A percentile compares a stretch with the other conserved stretches of the same genome.
phyloP scores from a whole-genome alignment of 2,113 vertebrate genomes.

The Ictidomys tridecemlineatus region DNA sequence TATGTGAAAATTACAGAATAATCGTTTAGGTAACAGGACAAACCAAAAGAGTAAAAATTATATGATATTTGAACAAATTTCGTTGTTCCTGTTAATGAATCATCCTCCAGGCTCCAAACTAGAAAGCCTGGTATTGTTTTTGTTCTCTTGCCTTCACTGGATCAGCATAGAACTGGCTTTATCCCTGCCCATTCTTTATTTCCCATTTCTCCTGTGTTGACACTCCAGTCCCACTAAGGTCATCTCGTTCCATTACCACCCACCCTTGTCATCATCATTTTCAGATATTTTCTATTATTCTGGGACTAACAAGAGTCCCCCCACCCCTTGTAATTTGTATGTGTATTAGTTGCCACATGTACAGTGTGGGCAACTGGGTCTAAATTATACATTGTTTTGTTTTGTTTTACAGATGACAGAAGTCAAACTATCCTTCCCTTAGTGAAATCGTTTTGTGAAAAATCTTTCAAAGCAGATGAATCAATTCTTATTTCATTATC shows the following conservation, averaged over 20 bases:
- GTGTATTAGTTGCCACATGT: background rate
- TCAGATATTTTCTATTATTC: background rate
- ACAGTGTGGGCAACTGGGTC: background rate
- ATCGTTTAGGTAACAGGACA: background rate
- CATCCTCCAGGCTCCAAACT: background rate
- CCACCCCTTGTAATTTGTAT: background rate
- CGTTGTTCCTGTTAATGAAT: background rate
- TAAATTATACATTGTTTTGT: slow-evolving; percentile 65
- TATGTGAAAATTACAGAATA: background rate
- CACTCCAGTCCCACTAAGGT: background rate
- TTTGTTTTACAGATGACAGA: slow-evolving; percentile 91
- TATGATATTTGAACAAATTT: background rate
- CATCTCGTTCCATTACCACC: background rate
- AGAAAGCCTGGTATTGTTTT: background rate
- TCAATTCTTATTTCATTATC: slow-evolving; percentile 94
- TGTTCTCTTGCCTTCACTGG: background rate
- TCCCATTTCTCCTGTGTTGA: too few species aligned
- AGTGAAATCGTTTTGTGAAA: slow-evolving; percentile 95
- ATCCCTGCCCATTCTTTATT: background rate
- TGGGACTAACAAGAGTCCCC: background rate
- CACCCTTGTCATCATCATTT: background rate
- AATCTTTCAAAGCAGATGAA: slow-evolving; percentile 94
- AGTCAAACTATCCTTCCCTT: slow-evolving; percentile 93
- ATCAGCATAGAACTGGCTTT: background rate
- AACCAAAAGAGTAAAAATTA: background rate